Conservation (phyloP, 1,140 invertebrate species). For the Drosophila suzukii region DNA sequence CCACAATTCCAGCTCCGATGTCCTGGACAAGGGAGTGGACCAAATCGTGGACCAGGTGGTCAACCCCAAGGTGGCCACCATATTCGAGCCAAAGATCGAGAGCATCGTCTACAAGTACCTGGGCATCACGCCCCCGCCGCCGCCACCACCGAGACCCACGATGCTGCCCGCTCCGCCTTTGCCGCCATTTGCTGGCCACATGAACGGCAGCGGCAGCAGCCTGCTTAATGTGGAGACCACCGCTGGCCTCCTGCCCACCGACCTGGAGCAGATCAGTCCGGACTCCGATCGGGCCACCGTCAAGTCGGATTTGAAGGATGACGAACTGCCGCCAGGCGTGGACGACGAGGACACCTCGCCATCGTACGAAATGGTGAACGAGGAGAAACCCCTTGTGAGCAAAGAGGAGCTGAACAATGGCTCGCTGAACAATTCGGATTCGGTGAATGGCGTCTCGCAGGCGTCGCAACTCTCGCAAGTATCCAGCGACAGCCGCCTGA, state of each 20-base stretch:
- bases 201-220: conserved; percentile 68
- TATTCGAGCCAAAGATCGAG: conserved; percentile 96
- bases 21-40: conserved; percentile 93
- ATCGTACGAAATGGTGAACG: conserved; percentile 87
- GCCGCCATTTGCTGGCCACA: conserved; percentile 78
- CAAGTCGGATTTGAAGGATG: conserved; percentile 83
- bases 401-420: conserved; percentile 56
- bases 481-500: conserved; percentile 87
- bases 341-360: conserved; percentile 87
- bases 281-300: conserved; percentile 88
- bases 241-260: conserved; percentile 88
- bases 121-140: conserved; percentile 89
- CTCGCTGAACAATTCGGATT: conserved; percentile 76
- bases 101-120: conserved; percentile 94
- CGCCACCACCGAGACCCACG: conserved; percentile 84
- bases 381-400: conserved; percentile 20
- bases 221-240: conserved; percentile 78
- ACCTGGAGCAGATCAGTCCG: conserved; percentile 91
- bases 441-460: conserved; percentile 60
- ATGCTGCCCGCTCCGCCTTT: conserved; percentile 87
- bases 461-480: conserved; percentile 87
- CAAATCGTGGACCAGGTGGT: conserved; percentile 98
- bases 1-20: conserved; percentile 88
- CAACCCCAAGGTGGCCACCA: conserved; percentile 94
- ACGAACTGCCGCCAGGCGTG: conserved; percentile 75